Conservation (phyloP, 1,140 invertebrate genomes). For the Bathynomus jamesi region DNA sequence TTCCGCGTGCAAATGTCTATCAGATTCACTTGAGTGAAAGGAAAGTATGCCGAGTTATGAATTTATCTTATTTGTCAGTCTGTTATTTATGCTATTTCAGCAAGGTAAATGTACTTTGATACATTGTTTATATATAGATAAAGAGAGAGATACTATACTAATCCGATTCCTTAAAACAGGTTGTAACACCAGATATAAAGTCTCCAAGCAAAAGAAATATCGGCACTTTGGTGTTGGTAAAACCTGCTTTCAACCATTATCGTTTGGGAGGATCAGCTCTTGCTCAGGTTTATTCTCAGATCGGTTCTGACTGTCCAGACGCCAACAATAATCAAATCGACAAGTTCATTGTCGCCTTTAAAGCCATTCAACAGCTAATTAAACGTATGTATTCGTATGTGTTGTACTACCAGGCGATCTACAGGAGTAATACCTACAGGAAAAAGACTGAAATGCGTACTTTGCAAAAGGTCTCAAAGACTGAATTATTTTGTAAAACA, state of each 20-base stretch:
- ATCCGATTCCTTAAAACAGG: constrained; percentile 30
- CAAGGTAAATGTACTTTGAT: neutral
- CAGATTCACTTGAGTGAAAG: too few relatives aligned
- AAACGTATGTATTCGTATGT: constrained; percentile 48
- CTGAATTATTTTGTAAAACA: too few relatives aligned
- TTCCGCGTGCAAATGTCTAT: too few relatives aligned
- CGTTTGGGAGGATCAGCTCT: constrained; percentile 84
- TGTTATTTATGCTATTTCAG: too few relatives aligned
- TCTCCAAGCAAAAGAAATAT: constrained; percentile 49
- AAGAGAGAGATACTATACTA: neutral
- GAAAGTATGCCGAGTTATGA: too few relatives aligned
- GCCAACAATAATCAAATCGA: constrained; percentile 55
- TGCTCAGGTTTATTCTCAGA: constrained; percentile 79
- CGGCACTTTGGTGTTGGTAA: constrained; percentile 25
- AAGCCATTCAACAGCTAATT: constrained; percentile 71
- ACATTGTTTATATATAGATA: neutral
- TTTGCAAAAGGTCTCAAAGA: too few relatives aligned
- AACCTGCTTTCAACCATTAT: constrained; percentile 40
- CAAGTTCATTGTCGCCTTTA: constrained; percentile 65
- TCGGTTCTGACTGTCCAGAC: constrained; percentile 74
- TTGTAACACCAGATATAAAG: constrained; percentile 83
- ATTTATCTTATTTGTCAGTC: too few relatives aligned
- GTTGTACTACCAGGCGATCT: too few relatives aligned
- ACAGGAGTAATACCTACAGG: too few relatives aligned
- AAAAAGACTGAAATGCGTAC: too few relatives aligned